Evolutionary conservation across 2,797 vertebrate genomes (phyloP).

Genomic region (Vireo griseus): DNA sequence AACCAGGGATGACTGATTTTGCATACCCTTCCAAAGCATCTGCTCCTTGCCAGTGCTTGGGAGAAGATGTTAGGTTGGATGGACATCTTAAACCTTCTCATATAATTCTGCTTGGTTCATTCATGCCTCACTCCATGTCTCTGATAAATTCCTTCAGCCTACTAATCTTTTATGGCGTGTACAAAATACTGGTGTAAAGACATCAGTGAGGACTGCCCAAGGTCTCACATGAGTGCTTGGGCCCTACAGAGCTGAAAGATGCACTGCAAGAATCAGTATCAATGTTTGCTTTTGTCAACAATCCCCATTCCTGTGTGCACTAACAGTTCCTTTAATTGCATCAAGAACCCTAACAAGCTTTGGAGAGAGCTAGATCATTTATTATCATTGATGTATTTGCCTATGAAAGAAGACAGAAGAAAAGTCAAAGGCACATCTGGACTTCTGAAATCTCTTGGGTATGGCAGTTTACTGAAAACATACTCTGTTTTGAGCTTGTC

Average conservation of each 20-base stretch:
- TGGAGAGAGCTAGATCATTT: not conserved
- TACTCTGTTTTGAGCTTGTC: not conserved
- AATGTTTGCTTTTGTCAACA: not conserved
- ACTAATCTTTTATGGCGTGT: not conserved
- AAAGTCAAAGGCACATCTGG: not conserved
- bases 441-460: not conserved
- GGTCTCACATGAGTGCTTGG: not conserved
- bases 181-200: not conserved
- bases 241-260: not conserved
- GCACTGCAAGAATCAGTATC: not conserved
- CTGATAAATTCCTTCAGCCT: not conserved
- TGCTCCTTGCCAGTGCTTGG: not conserved
- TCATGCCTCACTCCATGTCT: not conserved
- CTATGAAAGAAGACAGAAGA: not conserved
- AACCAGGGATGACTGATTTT: not conserved
- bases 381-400: not conserved
- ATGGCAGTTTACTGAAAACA: not conserved
- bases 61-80: not conserved
- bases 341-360: not conserved
- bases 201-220: not conserved
- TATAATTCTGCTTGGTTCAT: not conserved
- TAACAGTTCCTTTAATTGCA: not conserved
- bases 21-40: not conserved
- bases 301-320: not conserved
- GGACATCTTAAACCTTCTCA: not conserved